Conservation (phyloP, 2,797 vertebrate genomes). For the Rousettus madagascariensis region DNA sequence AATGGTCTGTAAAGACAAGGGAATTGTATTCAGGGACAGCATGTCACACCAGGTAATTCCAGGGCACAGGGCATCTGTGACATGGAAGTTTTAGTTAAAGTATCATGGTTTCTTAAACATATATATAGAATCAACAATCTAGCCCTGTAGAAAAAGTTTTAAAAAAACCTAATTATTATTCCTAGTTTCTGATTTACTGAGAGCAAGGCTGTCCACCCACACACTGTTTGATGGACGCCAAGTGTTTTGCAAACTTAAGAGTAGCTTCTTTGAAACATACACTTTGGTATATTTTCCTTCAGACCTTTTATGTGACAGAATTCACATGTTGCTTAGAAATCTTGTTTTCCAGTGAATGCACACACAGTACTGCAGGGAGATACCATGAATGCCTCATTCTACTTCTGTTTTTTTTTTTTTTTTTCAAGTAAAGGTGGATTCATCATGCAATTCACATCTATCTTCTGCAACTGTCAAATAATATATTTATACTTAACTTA, state of each 20-base stretch:
- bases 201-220: conserved; percentile 81
- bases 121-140: conserved; percentile 73
- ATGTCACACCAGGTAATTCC: conserved; percentile 65
- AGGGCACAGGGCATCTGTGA: conserved; percentile 72
- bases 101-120: conserved; percentile 68
- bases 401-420: neutral
- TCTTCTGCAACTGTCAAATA: conserved; percentile 33
- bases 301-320: conserved; percentile 10
- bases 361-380: neutral
- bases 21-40: neutral
- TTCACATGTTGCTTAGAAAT: conserved; percentile 40
- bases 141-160: conserved; percentile 67
- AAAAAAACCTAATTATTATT: conserved; percentile 81
- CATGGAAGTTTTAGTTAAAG: conserved; percentile 60
- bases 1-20: neutral
- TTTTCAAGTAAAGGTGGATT: neutral
- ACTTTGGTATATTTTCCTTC: conserved; percentile 58
- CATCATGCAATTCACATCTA: conserved; percentile 13
- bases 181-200: conserved; percentile 80
- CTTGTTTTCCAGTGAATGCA: neutral
- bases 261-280: conserved; percentile 68
- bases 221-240: conserved; percentile 73
- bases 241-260: conserved; percentile 74
- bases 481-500: conserved; percentile 1
- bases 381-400: neutral